A percentile compares a stretch with the other conserved stretches of the same genome.
Evolutionary conservation across 2,888 invertebrate genomes (phyloP).

Genomic region (Scaptomyza flava): DNA sequence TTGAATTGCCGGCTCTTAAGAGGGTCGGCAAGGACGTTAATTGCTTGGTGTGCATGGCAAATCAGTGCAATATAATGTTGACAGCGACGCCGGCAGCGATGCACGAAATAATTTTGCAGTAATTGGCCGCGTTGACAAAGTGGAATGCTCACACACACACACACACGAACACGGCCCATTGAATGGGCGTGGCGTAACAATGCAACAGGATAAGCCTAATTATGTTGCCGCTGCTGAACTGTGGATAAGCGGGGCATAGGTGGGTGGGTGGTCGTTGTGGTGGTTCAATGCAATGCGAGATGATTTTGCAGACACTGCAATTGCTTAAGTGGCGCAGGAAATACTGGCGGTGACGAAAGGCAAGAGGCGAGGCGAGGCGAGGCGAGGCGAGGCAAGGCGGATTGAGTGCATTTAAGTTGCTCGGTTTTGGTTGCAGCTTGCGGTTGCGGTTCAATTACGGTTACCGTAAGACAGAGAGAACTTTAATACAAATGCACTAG

Average conservation of each 20-base stretch:
- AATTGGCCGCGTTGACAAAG: conserved; percentile 56
- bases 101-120: conserved; percentile 56
- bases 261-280: no score
- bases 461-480: not conserved
- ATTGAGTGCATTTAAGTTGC: not conserved
- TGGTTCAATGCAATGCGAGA: conserved; percentile 38
- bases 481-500: not conserved
- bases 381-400: not conserved
- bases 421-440: conserved; percentile 9
- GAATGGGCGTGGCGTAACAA: conserved; percentile 24
- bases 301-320: conserved; percentile 37
- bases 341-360: not conserved
- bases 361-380: not conserved
- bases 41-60: conserved; percentile 51
- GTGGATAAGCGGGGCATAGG: not conserved
- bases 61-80: conserved; percentile 34
- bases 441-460: conserved; percentile 24
- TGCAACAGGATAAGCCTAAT: conserved; percentile 67
- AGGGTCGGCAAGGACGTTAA: conserved; percentile 23
- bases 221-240: conserved; percentile 36
- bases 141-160: conserved; percentile 30
- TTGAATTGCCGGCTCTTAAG: conserved; percentile 4
- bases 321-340: conserved; percentile 8
- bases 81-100: conserved; percentile 34
- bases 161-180: conserved; percentile 7